These are phyloP conservation scores for Listronotus bonariensis DNA, from an alignment of 1,140 invertebrate genomes.

Conservation along the genomic window DNA sequence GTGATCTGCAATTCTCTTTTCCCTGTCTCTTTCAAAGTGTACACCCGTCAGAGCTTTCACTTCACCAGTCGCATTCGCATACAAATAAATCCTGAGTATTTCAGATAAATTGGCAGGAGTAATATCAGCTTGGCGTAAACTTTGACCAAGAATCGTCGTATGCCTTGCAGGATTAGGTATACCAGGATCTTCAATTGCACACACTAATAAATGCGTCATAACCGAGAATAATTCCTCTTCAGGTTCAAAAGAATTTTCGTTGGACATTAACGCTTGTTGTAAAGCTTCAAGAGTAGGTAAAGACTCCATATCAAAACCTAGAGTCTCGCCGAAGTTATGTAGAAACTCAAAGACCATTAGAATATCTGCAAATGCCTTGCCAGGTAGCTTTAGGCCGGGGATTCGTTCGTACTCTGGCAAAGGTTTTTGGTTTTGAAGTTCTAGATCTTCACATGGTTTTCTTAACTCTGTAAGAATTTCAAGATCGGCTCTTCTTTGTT, in stretches of 20 bases:
- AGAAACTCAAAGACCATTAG: slow-evolving; percentile 95
- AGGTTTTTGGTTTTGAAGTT: slow-evolving; percentile 69
- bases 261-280: slow-evolving; percentile 82
- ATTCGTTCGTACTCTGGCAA: slow-evolving; percentile 80
- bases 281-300: slow-evolving; percentile 84
- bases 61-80: slow-evolving; percentile 83
- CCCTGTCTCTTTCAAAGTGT: slow-evolving; percentile 75
- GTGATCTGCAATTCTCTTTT: slow-evolving; percentile 77
- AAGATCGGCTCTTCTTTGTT: slow-evolving; percentile 81
- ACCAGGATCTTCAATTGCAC: slow-evolving; percentile 93
- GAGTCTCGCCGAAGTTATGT: slow-evolving; percentile 91
- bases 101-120: slow-evolving; percentile 91
- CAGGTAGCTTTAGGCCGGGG: slow-evolving; percentile 78
- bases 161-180: slow-evolving; percentile 86
- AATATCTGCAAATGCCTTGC: slow-evolving; percentile 87
- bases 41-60: slow-evolving; percentile 79
- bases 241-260: slow-evolving; percentile 70
- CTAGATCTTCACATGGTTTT: slow-evolving; percentile 87
- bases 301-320: slow-evolving; percentile 90
- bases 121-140: slow-evolving; percentile 88
- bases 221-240: slow-evolving; percentile 88
- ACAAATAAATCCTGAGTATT: slow-evolving; percentile 86
- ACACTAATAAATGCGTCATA: slow-evolving; percentile 86
- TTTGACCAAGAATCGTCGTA: slow-evolving; percentile 87
- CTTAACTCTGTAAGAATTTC: slow-evolving; percentile 81